Evolutionary conservation across 2,113 vertebrate genomes (phyloP), one percentile per base, ranked within the genome.

Genomic region (Daubentonia madagascariensis): DNA sequence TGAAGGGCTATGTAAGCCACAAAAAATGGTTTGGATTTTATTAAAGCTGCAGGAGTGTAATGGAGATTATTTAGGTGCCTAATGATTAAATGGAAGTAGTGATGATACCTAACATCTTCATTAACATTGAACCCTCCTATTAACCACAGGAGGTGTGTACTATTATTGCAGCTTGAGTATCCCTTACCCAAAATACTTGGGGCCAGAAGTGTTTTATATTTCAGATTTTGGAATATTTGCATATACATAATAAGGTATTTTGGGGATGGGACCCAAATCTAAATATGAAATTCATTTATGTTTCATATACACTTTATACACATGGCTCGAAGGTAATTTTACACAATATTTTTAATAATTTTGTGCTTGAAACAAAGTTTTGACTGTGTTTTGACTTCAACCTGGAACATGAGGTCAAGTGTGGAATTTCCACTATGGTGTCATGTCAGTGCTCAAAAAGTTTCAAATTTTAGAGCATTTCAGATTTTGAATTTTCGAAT

Each of bases 1-100:
- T 30, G 11, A 5, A 32, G 18, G 32, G n/a, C 70, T 40, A 10
- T 22, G 37, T 50, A 70, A 50, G 23, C 11, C 40, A 63, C 23
- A 6, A 13, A 50, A 75, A 75, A 63, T 8, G 20, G 30, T 75
- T 57, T 73, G 70, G 65, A 45, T 91, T 95, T 81, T 54, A 61
- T 85, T 70, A 93, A 89, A 85, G 63, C 50, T 45, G 6, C 59
- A 65, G 32, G 14, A 1, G 30, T 57, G 14, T 28, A 50, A 35
- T 2, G 70, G 57, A 95, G 75, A 73, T 89, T 30, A 86, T 84
- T 72, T 78, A 93, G 3, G 32, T 54, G n/a, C n/a, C 52, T 86
- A 54, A 61, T 61, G 85, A 75, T 88, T 65, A 95, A 79, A 68
- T 87, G 70, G 91, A 97, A 84, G n/a, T 79, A 92, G 10, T 14